phyloP scores from a whole-genome alignment of 2,113 vertebrate genomes.

The Cacatua alba region DNA sequence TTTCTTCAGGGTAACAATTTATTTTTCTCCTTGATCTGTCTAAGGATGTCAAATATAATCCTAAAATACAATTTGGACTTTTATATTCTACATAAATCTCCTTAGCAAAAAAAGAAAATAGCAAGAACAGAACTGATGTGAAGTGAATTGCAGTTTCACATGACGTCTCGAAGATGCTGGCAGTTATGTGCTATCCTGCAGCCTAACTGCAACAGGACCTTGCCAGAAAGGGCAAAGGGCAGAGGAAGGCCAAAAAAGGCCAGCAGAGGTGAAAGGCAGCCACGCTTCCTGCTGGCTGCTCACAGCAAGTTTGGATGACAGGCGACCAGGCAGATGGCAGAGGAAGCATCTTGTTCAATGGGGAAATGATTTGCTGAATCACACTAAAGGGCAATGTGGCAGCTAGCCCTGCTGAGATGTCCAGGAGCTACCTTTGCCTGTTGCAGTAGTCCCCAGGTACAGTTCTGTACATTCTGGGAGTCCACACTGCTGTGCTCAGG shows the following conservation, averaged over 20 bases:
- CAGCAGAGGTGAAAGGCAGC: neutral
- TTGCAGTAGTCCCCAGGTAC: neutral
- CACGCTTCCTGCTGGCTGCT: neutral
- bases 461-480: neutral
- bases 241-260: neutral
- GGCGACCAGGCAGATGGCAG: neutral
- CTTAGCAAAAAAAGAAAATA: neutral
- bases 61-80: neutral
- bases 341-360: neutral
- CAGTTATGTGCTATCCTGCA: neutral
- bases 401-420: accelerated
- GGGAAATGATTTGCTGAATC: neutral
- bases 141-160: neutral
- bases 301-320: neutral
- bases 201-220: neutral
- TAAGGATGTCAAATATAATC: neutral
- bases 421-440: neutral
- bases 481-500: neutral
- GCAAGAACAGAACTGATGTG: neutral
- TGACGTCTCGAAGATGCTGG: neutral
- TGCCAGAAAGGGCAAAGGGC: neutral
- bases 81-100: neutral
- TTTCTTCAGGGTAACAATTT: constrained; percentile 17
- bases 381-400: neutral
- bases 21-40: constrained; percentile 17